These are phyloP conservation scores for Lycophotia porphyrea DNA, from an alignment of 2,888 invertebrate genomes.

Conservation along the genomic window DNA sequence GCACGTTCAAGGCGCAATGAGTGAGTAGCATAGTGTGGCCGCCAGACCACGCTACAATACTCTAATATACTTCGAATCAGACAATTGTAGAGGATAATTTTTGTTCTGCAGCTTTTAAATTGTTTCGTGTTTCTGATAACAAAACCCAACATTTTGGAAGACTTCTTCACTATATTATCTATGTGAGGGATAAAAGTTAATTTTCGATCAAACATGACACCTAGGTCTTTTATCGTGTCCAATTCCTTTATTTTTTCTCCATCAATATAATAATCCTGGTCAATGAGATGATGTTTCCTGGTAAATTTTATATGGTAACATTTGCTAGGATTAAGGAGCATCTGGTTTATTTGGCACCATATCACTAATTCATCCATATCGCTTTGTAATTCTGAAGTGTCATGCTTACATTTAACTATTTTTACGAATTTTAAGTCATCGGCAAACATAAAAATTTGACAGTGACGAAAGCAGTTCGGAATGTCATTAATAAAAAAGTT, in stretches of 20 bases:
- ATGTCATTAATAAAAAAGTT: background rate
- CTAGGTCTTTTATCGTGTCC: background rate
- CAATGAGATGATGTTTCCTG: background rate
- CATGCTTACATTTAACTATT: background rate
- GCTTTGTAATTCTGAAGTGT: background rate
- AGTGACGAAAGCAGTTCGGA: background rate
- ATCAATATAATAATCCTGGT: background rate
- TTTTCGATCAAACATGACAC: background rate
- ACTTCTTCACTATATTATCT: background rate
- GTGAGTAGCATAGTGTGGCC: background rate
- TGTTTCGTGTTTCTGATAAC: slow-evolving; percentile 2
- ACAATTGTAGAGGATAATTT: too few relatives aligned
- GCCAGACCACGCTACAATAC: background rate
- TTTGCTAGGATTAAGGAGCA: background rate
- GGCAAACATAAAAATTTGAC: background rate
- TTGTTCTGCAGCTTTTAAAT: background rate
- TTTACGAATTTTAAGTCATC: background rate
- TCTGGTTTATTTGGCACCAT: background rate
- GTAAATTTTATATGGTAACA: background rate
- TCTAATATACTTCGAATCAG: too few relatives aligned
- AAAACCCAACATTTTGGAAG: slow-evolving; percentile 13
- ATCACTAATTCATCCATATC: background rate
- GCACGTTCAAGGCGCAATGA: too few relatives aligned
- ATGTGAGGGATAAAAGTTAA: background rate
- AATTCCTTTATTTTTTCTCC: background rate